Conservation (phyloP, 2,888 invertebrate species). For the Chamaedrilus cognettii region DNA sequence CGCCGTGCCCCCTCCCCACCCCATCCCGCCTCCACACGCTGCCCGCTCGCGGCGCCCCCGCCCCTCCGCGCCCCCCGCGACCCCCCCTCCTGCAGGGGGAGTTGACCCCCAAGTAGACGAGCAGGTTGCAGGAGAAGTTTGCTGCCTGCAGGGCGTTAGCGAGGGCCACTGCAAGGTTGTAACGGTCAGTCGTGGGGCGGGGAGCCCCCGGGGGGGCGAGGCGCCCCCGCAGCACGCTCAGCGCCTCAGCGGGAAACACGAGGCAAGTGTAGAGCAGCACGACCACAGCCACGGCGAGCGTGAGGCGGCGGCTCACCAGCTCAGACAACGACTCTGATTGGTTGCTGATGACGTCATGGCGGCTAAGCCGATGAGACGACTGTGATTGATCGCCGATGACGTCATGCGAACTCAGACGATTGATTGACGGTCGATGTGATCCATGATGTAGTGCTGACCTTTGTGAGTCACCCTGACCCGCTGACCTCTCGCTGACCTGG, state of each 20-base stretch:
- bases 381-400: too few relatives aligned
- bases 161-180: not conserved
- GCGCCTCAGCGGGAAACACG: constrained; percentile 12
- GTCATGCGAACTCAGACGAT: too few relatives aligned
- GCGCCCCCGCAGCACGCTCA: constrained; percentile 10
- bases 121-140: not conserved
- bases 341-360: not conserved
- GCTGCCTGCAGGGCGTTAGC: not conserved
- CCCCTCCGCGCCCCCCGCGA: too few relatives aligned
- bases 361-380: not conserved
- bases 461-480: too few relatives aligned
- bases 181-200: too few relatives aligned
- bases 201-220: too few relatives aligned
- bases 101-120: not conserved
- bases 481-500: not conserved
- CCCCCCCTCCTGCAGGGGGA: not conserved
- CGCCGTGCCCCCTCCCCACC: too few relatives aligned
- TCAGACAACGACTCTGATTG: too few relatives aligned
- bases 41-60: too few relatives aligned
- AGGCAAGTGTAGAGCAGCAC: constrained; percentile 1
- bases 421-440: too few relatives aligned
- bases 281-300: not conserved
- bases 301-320: not conserved
- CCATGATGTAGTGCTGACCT: too few relatives aligned
- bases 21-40: too few relatives aligned